Evolutionary conservation across 1,140 invertebrate genomes (phyloP), one percentile per base, ranked within the genome.

Genomic region (Aphelenchoides avenae): DNA sequence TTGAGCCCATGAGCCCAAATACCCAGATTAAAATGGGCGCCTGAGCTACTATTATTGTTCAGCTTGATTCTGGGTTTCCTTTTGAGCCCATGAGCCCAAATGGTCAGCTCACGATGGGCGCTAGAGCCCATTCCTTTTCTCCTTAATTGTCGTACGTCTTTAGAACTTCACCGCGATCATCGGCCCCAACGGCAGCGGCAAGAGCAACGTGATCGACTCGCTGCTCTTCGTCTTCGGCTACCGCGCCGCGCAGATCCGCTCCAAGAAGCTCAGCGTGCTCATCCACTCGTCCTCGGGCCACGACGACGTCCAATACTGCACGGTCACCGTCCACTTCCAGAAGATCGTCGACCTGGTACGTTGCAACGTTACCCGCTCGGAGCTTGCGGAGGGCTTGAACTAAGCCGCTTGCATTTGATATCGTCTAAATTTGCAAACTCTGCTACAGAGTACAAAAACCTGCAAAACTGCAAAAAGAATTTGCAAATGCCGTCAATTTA

Each of bases 111-210:
- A n/a, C n/a, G n/a, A n/a, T n/a, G n/a, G n/a, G n/a, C n/a, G n/a
- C n/a, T n/a, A n/a, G n/a, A n/a, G n/a, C n/a, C n/a, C n/a, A n/a
- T n/a, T n/a, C n/a, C n/a, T n/a, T n/a, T n/a, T n/a, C n/a, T n/a
- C n/a, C n/a, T n/a, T n/a, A n/a, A n/a, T n/a, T 42, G 3, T 49
- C 2, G 22, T 27, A 24, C 18, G 6, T 57, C 41, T 85, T 47
- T 79, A 92, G 86, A 89, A 87, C 79, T 98, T 97, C 71, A 91
- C 91, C 20, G 85, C 91, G 9, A 95, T 99, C 63, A 86, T 98
- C 73, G 95, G 95, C 0, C 94, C 95, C 0, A 99, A 99, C 82
- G 95, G 95, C n/a, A 96, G 90, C 81, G 95, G 95, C 0, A 99
- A 99, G 76, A 94, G 90, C 61, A 99, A 99, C 80, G 91, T 97